phyloP scores from a whole-genome alignment of 2,113 vertebrate genomes.

The Gambusia affinis region DNA sequence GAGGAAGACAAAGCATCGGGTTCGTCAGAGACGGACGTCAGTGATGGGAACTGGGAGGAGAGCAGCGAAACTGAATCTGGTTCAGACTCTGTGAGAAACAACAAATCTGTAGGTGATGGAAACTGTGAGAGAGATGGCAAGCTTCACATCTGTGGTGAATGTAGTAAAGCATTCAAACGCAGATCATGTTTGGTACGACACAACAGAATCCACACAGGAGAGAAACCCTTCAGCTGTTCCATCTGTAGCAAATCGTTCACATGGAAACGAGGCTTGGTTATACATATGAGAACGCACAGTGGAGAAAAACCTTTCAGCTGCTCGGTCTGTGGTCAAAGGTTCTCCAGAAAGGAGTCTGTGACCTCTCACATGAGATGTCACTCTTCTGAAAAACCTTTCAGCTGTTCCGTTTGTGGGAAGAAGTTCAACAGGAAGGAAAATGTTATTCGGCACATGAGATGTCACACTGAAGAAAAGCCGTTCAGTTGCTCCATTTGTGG shows the following conservation, averaged over 20 bases:
- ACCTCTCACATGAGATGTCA: not conserved
- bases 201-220: conserved; percentile 11
- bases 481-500: conserved; percentile 4
- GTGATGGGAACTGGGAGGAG: conserved; percentile 28
- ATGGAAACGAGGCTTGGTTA: not conserved
- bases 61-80: not conserved
- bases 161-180: conserved; percentile 38
- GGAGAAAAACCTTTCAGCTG: not conserved
- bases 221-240: conserved; percentile 11
- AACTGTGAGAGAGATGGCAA: not conserved
- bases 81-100: not conserved
- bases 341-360: not conserved
- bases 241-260: not conserved
- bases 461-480: conserved; percentile 1
- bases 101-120: not conserved
- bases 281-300: not conserved
- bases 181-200: conserved; percentile 27
- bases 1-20: not conserved
- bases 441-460: not conserved
- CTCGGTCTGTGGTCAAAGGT: not conserved
- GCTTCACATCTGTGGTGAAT: conserved; percentile 26
- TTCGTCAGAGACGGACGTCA: conserved; percentile 1
- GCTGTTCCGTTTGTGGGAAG: not conserved
- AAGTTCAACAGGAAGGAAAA: conserved; percentile 2
- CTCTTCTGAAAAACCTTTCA: not conserved